phyloP scores from a whole-genome alignment of 1,140 invertebrate genomes.

The Pollicipes pollicipes region DNA sequence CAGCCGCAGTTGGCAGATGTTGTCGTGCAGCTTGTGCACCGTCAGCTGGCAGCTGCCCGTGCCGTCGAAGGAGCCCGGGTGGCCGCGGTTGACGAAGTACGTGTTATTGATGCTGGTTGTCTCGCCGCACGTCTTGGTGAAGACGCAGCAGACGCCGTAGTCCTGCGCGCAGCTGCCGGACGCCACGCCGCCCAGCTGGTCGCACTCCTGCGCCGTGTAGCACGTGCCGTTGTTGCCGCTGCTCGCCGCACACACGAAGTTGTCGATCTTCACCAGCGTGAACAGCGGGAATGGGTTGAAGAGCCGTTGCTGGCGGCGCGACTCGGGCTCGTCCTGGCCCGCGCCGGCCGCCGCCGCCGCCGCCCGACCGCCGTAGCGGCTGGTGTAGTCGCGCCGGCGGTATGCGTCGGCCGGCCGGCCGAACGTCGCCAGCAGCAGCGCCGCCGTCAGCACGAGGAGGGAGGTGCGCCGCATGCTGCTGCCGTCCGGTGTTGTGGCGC shows the following conservation, averaged over 20 bases:
- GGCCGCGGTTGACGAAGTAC: background rate
- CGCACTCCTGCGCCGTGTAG: slow-evolving; percentile 31
- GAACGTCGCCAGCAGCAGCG: background rate
- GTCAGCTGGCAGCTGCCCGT: background rate
- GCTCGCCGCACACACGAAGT: background rate
- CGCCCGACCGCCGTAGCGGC: background rate
- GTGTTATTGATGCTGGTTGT: background rate
- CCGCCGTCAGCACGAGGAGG: background rate
- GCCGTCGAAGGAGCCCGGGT: background rate
- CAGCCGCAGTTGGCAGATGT: slow-evolving; percentile 3
- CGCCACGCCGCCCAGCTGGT: slow-evolving; percentile 18
- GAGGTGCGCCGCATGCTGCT: background rate
- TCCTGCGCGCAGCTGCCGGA: slow-evolving; percentile 21
- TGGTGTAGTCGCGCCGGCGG: background rate
- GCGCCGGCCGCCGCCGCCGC: too few species aligned
- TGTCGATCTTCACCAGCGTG: background rate
- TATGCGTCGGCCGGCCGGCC: background rate
- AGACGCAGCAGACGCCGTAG: slow-evolving; percentile 23
- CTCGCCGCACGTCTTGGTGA: background rate
- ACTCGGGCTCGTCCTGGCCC: background rate
- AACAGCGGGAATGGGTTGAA: background rate
- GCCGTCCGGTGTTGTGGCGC: background rate
- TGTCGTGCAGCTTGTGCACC: background rate
- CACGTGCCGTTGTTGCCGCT: slow-evolving; percentile 42
- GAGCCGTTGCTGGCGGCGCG: background rate